A percentile compares a stretch with the other conserved stretches of the same genome.
phyloP scores from a whole-genome alignment of 1,140 invertebrate genomes.

The Paraescarpia echinospica region DNA sequence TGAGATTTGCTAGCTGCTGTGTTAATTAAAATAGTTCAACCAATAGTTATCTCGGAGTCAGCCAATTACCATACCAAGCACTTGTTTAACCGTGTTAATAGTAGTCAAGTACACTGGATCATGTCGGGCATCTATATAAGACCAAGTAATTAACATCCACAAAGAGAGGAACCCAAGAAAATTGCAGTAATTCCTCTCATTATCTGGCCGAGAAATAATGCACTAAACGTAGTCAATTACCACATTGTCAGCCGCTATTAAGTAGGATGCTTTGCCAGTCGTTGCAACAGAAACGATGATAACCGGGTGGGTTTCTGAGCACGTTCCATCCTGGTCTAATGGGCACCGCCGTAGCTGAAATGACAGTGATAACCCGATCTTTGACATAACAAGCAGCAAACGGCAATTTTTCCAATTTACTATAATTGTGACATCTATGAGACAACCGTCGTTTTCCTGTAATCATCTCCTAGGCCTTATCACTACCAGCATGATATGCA shows the following conservation, averaged over 20 bases:
- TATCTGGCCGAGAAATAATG: background rate
- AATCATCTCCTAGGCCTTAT: background rate
- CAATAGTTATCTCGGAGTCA: background rate
- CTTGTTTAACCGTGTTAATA: background rate
- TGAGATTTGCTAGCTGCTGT: background rate
- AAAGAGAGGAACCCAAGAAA: conserved; percentile 5
- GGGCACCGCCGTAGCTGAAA: background rate
- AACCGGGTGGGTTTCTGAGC: background rate
- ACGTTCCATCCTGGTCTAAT: background rate
- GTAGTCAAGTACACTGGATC: background rate
- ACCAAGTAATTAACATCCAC: background rate
- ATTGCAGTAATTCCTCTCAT: background rate
- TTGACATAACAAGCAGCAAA: conserved; percentile 1
- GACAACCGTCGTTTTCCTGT: background rate
- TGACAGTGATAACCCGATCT: background rate
- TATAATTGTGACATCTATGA: background rate
- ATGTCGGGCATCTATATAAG: background rate
- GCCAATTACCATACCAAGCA: conserved; percentile 4
- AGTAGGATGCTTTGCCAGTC: background rate
- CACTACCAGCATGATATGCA: background rate
- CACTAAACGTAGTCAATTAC: background rate
- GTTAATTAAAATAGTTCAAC: background rate
- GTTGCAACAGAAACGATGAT: background rate
- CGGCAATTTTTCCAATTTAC: background rate
- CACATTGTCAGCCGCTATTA: background rate